A percentile compares a stretch with the other conserved stretches of the same genome.
These are phyloP conservation scores for Eustalomyia histrio DNA, from an alignment of 2,888 invertebrate genomes.

Conservation along the genomic window DNA sequence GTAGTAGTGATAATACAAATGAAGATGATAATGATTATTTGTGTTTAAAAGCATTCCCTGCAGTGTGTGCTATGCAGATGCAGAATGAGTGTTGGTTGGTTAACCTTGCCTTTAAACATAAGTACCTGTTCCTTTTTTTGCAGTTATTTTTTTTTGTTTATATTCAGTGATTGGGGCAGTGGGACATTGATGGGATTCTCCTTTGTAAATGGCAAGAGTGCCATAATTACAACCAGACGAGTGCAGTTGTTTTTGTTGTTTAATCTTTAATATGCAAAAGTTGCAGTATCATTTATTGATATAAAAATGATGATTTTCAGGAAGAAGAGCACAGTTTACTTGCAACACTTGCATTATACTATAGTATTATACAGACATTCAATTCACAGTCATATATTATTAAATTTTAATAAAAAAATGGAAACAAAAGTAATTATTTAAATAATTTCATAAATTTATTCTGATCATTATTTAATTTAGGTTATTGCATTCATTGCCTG, in stretches of 20 bases:
- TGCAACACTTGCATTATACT: slow-evolving; percentile 62
- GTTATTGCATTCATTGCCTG: slow-evolving; percentile 68
- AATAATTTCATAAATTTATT: background rate
- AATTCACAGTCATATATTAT: background rate
- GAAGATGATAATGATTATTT: slow-evolving; percentile 52
- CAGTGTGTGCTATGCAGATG: slow-evolving; percentile 10
- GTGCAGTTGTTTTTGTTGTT: background rate
- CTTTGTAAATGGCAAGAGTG: slow-evolving; percentile 8
- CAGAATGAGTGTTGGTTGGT: slow-evolving; percentile 6
- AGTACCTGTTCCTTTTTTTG: slow-evolving; percentile 56
- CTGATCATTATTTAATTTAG: slow-evolving; percentile 52
- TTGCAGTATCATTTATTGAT: slow-evolving; percentile 32
- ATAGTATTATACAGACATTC: slow-evolving; percentile 43
- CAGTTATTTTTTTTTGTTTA: background rate
- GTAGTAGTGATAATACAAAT: slow-evolving; percentile 25
- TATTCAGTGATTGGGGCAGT: slow-evolving; percentile 40
- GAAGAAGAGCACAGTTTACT: slow-evolving; percentile 69
- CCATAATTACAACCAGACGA: slow-evolving; percentile 4
- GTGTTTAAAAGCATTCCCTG: slow-evolving; percentile 39
- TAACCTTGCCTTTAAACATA: slow-evolving; percentile 52
- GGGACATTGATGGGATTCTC: slow-evolving; percentile 38
- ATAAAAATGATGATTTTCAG: slow-evolving; percentile 57
- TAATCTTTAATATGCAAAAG: slow-evolving; percentile 13
- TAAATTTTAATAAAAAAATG: slow-evolving; percentile 30
- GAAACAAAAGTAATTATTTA: slow-evolving; percentile 34